Percentiles rank a stretch among this genome's conserved stretches.
Conservation (phyloP, 2,797 vertebrate genomes). For the Manis pentadactyla region DNA sequence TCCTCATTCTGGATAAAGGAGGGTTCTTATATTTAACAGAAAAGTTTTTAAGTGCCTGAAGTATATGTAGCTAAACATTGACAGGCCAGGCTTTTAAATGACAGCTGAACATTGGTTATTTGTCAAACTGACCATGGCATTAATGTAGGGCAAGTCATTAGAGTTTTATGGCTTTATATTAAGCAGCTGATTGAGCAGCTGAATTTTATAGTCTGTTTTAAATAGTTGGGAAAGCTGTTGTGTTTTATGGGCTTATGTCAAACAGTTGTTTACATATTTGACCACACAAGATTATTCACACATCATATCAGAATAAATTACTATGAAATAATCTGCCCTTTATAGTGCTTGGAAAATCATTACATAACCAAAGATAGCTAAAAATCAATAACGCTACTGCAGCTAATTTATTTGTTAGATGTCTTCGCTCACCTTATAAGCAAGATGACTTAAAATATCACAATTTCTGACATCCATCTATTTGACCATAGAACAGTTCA, state of each 20-base stretch:
- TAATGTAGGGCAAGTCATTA: not conserved
- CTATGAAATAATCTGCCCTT: conserved; percentile 12
- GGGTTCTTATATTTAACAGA: not conserved
- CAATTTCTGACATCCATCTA: not conserved
- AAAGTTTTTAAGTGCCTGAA: not conserved
- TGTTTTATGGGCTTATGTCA: conserved; percentile 49
- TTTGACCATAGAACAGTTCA: not conserved
- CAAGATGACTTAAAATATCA: not conserved
- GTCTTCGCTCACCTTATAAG: not conserved
- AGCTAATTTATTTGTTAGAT: not conserved
- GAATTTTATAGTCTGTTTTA: conserved; percentile 30
- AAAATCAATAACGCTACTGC: not conserved
- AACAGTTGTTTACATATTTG: conserved; percentile 58
- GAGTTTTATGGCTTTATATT: not conserved
- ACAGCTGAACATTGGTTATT: not conserved
- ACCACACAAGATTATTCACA: not conserved
- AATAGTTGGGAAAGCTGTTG: not conserved
- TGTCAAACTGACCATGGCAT: not conserved
- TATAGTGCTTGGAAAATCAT: not conserved
- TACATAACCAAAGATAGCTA: not conserved
- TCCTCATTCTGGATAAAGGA: not conserved
- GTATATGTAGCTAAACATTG: not conserved
- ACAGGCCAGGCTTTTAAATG: not conserved
- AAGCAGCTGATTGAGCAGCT: not conserved
- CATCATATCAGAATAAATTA: not conserved